Evolutionary conservation across 2,888 invertebrate species (phyloP), one percentile per base, ranked within the genome.

Genomic region (Rhamnusium bicolor): DNA sequence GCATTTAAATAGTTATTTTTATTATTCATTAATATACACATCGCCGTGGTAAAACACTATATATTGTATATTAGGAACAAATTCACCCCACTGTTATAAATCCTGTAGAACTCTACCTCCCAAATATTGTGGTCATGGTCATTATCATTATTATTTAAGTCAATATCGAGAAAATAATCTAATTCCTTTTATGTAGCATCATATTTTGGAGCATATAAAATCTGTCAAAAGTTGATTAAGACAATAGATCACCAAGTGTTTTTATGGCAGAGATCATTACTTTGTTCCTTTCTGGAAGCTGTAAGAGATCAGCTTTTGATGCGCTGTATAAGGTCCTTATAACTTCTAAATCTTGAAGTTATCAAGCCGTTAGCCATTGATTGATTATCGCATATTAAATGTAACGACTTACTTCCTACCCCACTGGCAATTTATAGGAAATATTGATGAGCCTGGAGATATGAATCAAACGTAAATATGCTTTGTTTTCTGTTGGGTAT

Each of bases 321-420:
- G 76, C 54, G 72, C 53, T 10, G 32, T 49, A 65, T 65, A 65
- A 51, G 63, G 32, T 24, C 27, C 53, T 53, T 49, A 47, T 49
- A 18, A 8, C 40, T 18, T 10, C 58, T 27, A 53, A 72, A 66
- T 69, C 68, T 67, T 60, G 70, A 68, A 77, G 79, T 69, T 75
- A 80, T 77, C 77, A 79, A 78, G 79, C 79, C 81, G 80, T 80
- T 76, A 74, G 79, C 81, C 81, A 82, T 82, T 81, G 81, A 81
- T 81, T 79, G 81, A 81, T 81, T 78, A 75, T 72, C 58, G 75
- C 72, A 73, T 75, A 79, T 81, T 81, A 80, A 65, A 46, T 61
- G 72, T 77, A 80, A 80, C 74, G 76, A 73, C 76, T 56, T 69
- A 72, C 70, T 69, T 68, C 67, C 69, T 32, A 29, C 32, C 65